Evolutionary conservation across 1,140 invertebrate species (phyloP), one percentile per base, ranked within the genome.

Genomic region (Drosophila sp.): DNA sequence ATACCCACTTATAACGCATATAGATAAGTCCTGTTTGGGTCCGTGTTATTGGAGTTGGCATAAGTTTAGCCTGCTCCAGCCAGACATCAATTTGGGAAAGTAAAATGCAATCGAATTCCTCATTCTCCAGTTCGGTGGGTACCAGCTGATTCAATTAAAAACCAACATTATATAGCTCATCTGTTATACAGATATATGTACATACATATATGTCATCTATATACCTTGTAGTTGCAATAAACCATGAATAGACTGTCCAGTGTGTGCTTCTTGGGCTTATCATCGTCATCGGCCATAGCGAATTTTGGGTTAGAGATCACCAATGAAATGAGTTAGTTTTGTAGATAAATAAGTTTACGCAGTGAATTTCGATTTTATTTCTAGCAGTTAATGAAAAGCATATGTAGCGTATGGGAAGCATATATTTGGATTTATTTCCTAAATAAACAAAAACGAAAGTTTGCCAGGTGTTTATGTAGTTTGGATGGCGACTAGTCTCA

Each of bases 191-290:
- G 10, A 57, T 17, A 17, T 38, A 58, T 7, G 38, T 32, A 8
- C 32, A 66, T 7, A 60, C 6, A 32, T 6, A 38, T 17, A 61
- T 23, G 1, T 32, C 33, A 5, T 0, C 5, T 7, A 29, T 30
- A 41, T 54, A 86, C 82, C 69, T 79, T 79, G 35, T 79, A 40
- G 40, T 91, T 91, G 40, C 73, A 65, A 68, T 91, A 91, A 4
- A 90, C 47, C 1, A 60, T 32, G 25, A 91, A 91, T 0, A 91
- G 62, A 6, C 72, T 60, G 38, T 91, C 90, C 33, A 91, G 33
- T 3, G 90, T 91, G 32, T 91, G 83, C 44, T 79, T 87, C 56
- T 91, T 91, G 29, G 84, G 81, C 66, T 90, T 91, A 79, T 91
- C 85, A 8, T 91, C 90, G 41, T 91, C 90, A 76, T 91, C 90